Evolutionary conservation across 1,140 invertebrate genomes (phyloP), one percentile per base, ranked within the genome.

Genomic region (Stenopsyche tienmushanensis): DNA sequence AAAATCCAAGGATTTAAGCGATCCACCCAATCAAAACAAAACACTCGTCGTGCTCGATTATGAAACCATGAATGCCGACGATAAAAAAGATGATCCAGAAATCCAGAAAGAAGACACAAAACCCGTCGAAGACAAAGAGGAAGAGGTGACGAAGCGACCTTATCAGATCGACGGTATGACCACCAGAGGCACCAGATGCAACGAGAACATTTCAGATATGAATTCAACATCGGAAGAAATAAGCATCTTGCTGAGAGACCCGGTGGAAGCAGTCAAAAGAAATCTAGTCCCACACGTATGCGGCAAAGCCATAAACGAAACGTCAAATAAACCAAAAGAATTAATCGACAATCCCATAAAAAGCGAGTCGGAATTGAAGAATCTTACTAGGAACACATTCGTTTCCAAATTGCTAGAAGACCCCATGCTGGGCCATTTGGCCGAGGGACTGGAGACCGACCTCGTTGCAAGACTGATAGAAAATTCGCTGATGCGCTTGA

Each of bases 221-320:
- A 59, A 62, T 45, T 69, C 69, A 20, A 62, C 63, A 2, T 60
- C 64, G 10, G 76, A 78, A 41, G 73, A 84, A 66, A 75, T 86
- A 13, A 77, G 80, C 44, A 80, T 83, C 66, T 79, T 87, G 26
- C 73, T 88, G 25, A 79, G 78, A 54, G 85, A 90, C 76, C 88
- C 87, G 1, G 87, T 89, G 8, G 85, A 88, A 80, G 87, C 87
- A 13, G 86, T 88, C 1, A 82, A 83, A 72, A 78, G 85, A 59
- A 88, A 89, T 73, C 75, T 89, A 65, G 84, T 88, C 65, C 87
- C 87, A 20, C 87, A 90, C 75, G 84, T 90, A 34, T 89, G 87
- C 75, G 87, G 87, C 5, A 84, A 82, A 76, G 74, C 72, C 55
- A 72, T 77, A 66, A 71, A 78, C 73, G 64, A 73, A 24, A 65